phyloP scores from a whole-genome alignment of 2,797 vertebrate genomes.

The Ctenochaetus hawaiiensis region DNA sequence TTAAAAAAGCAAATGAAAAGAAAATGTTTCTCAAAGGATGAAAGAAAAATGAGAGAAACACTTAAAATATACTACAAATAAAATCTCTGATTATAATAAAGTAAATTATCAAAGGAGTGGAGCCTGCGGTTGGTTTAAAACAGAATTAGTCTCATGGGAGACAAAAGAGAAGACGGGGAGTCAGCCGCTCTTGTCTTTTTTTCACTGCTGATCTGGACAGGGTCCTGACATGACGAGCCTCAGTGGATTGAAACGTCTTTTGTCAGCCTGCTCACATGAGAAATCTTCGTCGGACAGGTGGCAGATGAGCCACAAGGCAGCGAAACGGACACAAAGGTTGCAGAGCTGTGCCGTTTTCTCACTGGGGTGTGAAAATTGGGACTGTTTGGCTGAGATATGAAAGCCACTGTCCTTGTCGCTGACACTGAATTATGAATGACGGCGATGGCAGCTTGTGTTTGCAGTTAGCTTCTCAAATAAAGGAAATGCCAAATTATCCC shows the following conservation, averaged over 20 bases:
- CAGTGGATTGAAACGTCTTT: slow-evolving; percentile 7
- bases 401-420: neutral
- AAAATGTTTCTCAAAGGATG: neutral
- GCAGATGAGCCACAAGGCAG: neutral
- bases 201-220: neutral
- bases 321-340: slow-evolving; percentile 1
- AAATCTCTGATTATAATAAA: neutral
- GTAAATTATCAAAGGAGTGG: neutral
- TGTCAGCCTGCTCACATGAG: slow-evolving; percentile 24
- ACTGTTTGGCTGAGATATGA: slow-evolving; percentile 10
- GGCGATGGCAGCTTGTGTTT: neutral
- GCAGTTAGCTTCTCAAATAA: slow-evolving; percentile 14
- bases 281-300: slow-evolving; percentile 25
- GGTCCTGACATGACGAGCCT: slow-evolving; percentile 24
- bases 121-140: neutral
- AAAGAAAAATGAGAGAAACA: neutral
- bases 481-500: slow-evolving; percentile 1
- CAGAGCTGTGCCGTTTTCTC: slow-evolving; percentile 33
- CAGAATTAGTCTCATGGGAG: slow-evolving; percentile 2
- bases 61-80: neutral
- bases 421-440: slow-evolving; percentile 9
- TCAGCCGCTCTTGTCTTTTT: slow-evolving; percentile 12
- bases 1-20: slow-evolving; percentile 13
- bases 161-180: neutral
- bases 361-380: slow-evolving; percentile 21